Conservation (phyloP, 2,113 vertebrate species). For the Pseudonaja textilis region DNA sequence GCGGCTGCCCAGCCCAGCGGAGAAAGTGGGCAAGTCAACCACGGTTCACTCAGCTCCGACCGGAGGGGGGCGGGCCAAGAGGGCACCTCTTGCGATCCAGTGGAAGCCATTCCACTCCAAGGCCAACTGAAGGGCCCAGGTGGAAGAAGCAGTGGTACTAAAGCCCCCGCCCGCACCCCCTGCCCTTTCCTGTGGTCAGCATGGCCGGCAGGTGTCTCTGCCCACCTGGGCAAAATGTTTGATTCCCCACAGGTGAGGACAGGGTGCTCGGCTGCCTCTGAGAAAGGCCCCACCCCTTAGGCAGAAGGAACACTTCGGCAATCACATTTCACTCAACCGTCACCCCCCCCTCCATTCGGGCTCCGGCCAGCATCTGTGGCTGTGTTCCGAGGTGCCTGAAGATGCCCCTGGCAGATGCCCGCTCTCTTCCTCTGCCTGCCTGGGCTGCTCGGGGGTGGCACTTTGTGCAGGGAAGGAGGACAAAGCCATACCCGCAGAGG, state of each 20-base stretch:
- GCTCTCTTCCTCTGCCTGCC: neutral
- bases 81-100: neutral
- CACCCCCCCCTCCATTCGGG: neutral
- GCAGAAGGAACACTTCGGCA: neutral
- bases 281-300: neutral
- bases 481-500: neutral
- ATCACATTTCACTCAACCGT: neutral
- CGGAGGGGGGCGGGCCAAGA: neutral
- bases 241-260: neutral
- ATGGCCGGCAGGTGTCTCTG: neutral
- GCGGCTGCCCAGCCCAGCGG: neutral
- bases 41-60: neutral
- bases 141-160: neutral
- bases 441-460: neutral
- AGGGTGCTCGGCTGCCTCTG: neutral
- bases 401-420: neutral
- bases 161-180: neutral
- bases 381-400: neutral
- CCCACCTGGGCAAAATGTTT: neutral
- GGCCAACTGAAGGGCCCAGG: neutral
- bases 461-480: neutral
- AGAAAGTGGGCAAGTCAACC: neutral
- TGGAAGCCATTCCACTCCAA: neutral
- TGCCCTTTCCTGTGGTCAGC: neutral
- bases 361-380: neutral